A percentile compares a stretch with the other conserved stretches of the same genome.
phyloP scores from a whole-genome alignment of 2,113 vertebrate genomes.

The Anoplopoma fimbria region DNA sequence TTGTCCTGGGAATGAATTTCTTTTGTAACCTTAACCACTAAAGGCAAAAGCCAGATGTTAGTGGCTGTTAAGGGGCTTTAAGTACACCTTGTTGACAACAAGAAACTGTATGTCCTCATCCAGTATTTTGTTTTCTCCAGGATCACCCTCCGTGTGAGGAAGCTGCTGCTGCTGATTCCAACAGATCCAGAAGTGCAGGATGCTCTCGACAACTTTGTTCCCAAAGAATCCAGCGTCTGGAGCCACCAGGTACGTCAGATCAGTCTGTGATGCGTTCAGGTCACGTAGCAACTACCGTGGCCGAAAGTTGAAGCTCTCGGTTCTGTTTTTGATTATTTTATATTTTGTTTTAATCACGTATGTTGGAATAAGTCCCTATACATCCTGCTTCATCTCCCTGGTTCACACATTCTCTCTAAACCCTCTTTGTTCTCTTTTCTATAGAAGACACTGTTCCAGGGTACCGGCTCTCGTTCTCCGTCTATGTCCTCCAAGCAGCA shows the following conservation, averaged over 20 bases:
- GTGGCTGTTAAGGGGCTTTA: too few relatives aligned
- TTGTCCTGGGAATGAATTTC: too few relatives aligned
- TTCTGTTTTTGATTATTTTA: background rate
- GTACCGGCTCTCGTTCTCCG: conserved; percentile 93
- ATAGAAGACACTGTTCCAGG: conserved; percentile 94
- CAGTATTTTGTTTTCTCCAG: conserved; percentile 70
- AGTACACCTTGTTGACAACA: background rate
- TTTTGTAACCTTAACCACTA: too few relatives aligned
- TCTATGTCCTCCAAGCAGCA: conserved; percentile 96
- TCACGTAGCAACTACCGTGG: background rate
- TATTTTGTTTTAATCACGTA: background rate
- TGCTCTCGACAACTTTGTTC: conserved; percentile 93
- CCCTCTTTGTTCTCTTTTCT: conserved; percentile 1
- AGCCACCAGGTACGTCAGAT: conserved; percentile 83
- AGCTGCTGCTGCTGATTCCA: conserved; percentile 95
- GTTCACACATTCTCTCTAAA: background rate
- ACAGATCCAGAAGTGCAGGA: conserved; percentile 99
- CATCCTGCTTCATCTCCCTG: background rate
- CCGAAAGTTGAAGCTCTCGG: background rate
- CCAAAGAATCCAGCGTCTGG: conserved; percentile 89
- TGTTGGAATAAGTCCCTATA: background rate
- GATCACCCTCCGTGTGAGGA: conserved; percentile 95
- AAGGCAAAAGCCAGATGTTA: too few relatives aligned
- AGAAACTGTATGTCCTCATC: background rate
- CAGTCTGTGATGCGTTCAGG: background rate